These are phyloP conservation scores for Acanthornis magna DNA, from an alignment of 2,797 vertebrate genomes.

Conservation along the genomic window DNA sequence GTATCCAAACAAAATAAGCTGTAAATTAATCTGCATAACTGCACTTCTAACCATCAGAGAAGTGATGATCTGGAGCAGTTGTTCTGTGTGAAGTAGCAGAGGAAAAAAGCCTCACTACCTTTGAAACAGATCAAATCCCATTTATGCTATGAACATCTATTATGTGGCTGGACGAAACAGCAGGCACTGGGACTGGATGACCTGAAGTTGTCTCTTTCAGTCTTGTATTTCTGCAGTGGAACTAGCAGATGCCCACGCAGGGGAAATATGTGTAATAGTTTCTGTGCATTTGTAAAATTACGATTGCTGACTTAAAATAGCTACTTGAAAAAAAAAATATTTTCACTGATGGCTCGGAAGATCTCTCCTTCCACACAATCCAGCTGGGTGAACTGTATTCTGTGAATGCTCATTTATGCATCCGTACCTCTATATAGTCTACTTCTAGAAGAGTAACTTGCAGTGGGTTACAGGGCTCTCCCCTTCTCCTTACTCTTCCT, in stretches of 20 bases:
- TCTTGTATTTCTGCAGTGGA: neutral
- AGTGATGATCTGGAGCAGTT: neutral
- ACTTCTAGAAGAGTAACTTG: neutral
- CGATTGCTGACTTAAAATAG: neutral
- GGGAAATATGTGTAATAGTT: neutral
- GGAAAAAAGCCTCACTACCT: neutral
- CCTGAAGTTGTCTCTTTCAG: neutral
- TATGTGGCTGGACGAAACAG: neutral
- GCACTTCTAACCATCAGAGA: neutral
- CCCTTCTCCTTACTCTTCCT: neutral
- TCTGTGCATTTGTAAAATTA: neutral
- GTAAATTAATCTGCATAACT: neutral
- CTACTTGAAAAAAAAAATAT: neutral
- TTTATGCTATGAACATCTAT: neutral
- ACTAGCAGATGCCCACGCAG: neutral
- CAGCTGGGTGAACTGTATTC: neutral
- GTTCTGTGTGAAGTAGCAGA: neutral
- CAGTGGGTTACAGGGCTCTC: neutral
- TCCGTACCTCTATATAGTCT: neutral
- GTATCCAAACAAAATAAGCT: neutral
- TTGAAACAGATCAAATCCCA: neutral
- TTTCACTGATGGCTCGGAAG: neutral
- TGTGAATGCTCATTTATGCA: neutral
- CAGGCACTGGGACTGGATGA: neutral
- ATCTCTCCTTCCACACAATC: neutral